Conservation (phyloP, 1,140 invertebrate genomes). For the Dysdera silvatica region DNA sequence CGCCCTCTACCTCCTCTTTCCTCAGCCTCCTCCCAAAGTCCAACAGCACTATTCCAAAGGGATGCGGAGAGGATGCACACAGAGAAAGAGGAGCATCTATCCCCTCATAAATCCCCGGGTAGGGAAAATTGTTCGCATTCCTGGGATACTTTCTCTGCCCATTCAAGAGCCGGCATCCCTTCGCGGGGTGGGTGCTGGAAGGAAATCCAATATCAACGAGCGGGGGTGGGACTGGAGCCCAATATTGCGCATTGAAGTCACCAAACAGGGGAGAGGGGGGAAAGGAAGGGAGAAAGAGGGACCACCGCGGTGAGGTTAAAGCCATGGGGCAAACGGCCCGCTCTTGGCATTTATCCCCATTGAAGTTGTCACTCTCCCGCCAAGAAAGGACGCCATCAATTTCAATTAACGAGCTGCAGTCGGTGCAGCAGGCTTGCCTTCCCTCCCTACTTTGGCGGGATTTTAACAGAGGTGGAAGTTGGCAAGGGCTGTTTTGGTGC, state of each 20-base stretch:
- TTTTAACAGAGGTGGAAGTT: no score
- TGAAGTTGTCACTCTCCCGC: constrained; percentile 30
- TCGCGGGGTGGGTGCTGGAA: background rate
- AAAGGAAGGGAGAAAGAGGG: background rate
- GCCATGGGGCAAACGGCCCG: constrained; percentile 20
- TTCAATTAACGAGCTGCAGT: constrained; percentile 31
- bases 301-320: constrained; percentile 11
- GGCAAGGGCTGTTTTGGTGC: no score
- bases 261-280: background rate
- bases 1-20: background rate
- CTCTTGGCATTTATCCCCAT: constrained; percentile 32
- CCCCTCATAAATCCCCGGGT: constrained; percentile 30
- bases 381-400: constrained; percentile 29
- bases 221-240: no score
- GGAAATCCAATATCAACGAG: constrained; percentile 31
- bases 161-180: background rate
- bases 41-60: constrained; percentile 23
- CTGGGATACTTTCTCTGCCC: constrained; percentile 28
- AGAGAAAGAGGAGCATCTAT: background rate
- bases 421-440: background rate
- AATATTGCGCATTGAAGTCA: constrained; percentile 22
- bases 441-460: constrained; percentile 18
- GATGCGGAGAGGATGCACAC: background rate
- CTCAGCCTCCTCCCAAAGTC: background rate
- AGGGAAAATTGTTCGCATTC: constrained; percentile 31